A percentile compares a stretch with the other conserved stretches of the same genome.
Conservation (phyloP, 1,140 invertebrate genomes). For the Scaptodrosophila lebanonensis region DNA sequence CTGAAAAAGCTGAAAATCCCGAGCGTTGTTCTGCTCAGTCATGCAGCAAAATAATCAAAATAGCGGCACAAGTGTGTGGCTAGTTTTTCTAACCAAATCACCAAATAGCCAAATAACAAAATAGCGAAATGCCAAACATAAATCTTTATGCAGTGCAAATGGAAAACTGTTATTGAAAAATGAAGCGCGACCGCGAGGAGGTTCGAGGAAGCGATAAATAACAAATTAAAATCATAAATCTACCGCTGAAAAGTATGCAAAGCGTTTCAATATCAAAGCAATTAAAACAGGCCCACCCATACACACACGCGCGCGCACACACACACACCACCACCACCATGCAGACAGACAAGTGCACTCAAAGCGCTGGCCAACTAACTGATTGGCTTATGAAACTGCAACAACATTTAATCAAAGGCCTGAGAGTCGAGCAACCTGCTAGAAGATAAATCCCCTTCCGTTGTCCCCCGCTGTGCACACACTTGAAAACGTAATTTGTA, state of each 20-base stretch:
- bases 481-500: too few species aligned
- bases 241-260: constrained; percentile 38
- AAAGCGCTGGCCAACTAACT: constrained; percentile 4
- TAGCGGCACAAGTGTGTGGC: constrained; percentile 11
- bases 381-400: background rate
- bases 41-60: too few species aligned
- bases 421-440: constrained; percentile 27
- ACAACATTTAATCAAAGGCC: constrained; percentile 57
- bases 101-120: background rate
- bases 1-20: constrained; percentile 9
- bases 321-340: constrained; percentile 5
- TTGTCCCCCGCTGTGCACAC: too few species aligned
- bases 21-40: too few species aligned
- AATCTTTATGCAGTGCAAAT: constrained; percentile 51
- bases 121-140: constrained; percentile 35
- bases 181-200: background rate
- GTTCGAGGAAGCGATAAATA: constrained; percentile 38
- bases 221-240: constrained; percentile 67
- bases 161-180: too few species aligned
- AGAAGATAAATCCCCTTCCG: too few species aligned
- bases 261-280: constrained; percentile 59
- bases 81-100: constrained; percentile 2
- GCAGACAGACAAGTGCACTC: too few species aligned
- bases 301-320: constrained; percentile 6
- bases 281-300: constrained; percentile 43